phyloP scores from a whole-genome alignment of 1,140 invertebrate genomes.

The Drosophila parabipectinata region DNA sequence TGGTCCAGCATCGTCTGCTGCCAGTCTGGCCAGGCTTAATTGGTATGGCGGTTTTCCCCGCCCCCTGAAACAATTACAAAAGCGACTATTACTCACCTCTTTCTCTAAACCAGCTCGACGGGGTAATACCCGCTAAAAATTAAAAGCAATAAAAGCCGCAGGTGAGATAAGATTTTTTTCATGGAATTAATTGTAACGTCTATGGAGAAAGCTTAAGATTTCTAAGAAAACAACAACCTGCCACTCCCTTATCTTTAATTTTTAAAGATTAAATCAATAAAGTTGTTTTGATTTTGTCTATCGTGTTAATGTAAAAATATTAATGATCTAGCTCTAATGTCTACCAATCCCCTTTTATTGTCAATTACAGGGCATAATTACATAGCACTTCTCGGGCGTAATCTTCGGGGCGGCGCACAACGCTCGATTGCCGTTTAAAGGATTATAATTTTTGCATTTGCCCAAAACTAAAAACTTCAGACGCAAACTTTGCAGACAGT shows the following conservation, averaged over 20 bases:
- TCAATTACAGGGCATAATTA: constrained; percentile 25
- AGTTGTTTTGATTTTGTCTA: no score
- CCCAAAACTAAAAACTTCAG: constrained; percentile 69
- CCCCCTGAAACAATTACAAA: constrained; percentile 8
- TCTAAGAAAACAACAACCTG: not conserved
- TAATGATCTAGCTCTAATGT: not conserved
- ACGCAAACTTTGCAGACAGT: constrained; percentile 76
- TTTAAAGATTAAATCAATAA: not conserved
- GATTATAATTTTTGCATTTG: constrained; percentile 75
- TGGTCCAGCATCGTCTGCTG: constrained; percentile 56
- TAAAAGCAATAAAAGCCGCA: constrained; percentile 14
- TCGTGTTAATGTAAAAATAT: not conserved
- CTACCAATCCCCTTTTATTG: not conserved
- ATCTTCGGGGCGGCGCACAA: constrained; percentile 30
- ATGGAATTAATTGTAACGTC: constrained; percentile 1
- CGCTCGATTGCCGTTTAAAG: constrained; percentile 66
- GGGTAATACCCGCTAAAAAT: constrained; percentile 24
- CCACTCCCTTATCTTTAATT: not conserved
- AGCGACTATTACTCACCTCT: constrained; percentile 43
- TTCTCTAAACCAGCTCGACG: constrained; percentile 6
- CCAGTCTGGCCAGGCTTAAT: constrained; percentile 67
- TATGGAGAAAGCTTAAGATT: not conserved
- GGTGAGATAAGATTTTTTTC: constrained; percentile 22
- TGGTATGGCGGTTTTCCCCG: constrained; percentile 42
- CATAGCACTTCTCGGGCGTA: constrained; percentile 42